A percentile compares a stretch with the other conserved stretches of the same genome.
Conservation (phyloP, 2,113 vertebrate genomes). For the Cynocephalus volans region DNA sequence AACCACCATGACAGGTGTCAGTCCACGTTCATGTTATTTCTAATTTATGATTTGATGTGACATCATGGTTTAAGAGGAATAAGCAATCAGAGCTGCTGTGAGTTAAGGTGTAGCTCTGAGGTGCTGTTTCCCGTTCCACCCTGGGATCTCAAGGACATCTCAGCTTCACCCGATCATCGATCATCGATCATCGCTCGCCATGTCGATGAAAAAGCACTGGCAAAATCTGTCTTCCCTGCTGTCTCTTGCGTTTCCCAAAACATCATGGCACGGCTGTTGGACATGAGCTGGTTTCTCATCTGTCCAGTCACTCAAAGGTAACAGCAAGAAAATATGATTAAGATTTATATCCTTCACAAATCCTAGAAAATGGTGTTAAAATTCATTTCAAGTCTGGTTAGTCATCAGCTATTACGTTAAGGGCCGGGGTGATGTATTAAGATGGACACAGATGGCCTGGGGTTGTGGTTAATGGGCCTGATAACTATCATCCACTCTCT, state of each 20-base stretch:
- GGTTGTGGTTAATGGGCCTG: slow-evolving; percentile 77
- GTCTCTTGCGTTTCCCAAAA: not conserved
- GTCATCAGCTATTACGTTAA: slow-evolving; percentile 48
- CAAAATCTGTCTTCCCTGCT: too few species aligned
- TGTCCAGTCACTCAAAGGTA: slow-evolving; percentile 53
- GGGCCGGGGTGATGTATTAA: slow-evolving; percentile 75
- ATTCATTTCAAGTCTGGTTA: slow-evolving; percentile 56
- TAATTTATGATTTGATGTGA: not conserved
- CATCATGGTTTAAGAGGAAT: not conserved
- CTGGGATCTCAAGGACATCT: too few species aligned
- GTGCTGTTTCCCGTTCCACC: not conserved
- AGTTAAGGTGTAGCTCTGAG: not conserved
- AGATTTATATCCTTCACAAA: slow-evolving; percentile 59
- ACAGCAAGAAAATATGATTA: slow-evolving; percentile 52
- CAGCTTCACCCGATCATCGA: not conserved
- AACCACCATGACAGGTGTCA: not conserved
- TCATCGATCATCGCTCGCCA: not conserved
- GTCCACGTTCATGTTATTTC: not conserved
- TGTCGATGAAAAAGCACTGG: not conserved
- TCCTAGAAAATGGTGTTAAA: slow-evolving; percentile 74
- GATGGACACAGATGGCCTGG: slow-evolving; percentile 70
- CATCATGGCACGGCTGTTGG: slow-evolving; percentile 33
- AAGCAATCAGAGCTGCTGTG: not conserved
- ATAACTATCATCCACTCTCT: slow-evolving; percentile 75
- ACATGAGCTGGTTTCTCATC: slow-evolving; percentile 68